Base-by-base conservation (phyloP, 2,888 invertebrate species). In the Toxonevra muliebris region DNA sequence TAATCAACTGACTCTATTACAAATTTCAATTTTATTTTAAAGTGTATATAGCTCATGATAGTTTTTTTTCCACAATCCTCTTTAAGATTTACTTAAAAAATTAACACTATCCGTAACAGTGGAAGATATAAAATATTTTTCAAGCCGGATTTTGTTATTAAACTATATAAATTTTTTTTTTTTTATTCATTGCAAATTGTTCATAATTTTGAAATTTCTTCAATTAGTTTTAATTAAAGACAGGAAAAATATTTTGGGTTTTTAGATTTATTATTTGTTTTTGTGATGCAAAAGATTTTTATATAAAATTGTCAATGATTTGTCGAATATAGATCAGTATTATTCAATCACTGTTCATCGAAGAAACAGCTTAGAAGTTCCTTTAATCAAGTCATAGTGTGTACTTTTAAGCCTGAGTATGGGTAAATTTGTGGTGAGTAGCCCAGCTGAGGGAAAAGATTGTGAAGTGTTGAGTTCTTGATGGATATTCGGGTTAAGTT, bases 181-280 rank as follows among this genome's bases (percentile, higher is more conserved):
- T 30, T 4, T 2, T 30, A 30, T 30, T 4, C 71, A 76, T 76
- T 77, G 64, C 48, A 40, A 43, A 9, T 64, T 12, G 48, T 43
- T 41, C 40, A 64, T 17, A 50, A 17, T 57, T 57, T 57, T 63
- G 61, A 68, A 65, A 68, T 69, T 70, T 66, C 54, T 76, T 80
- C 75, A 81, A 80, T 80, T 81, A 79, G 78, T 76, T 79, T 80
- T 75, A 80, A 80, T 80, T 79, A 80, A 80, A 77, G 69, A 48
- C 40, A 59, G 30, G 9, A 43, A 53, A 58, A 64, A 43, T 30
- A 58, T 12, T 52, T 19, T 20, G 17, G n/a, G 17, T 58, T 42
- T 60, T 13, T 12, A 17, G 13, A 57, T 40, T n/a, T 62, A 61
- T 64, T 52, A 13, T 55, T 53, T 53, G 52, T 50, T 50, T 41